Conservation (phyloP, 2,113 vertebrate species). For the Melierax canorus region DNA sequence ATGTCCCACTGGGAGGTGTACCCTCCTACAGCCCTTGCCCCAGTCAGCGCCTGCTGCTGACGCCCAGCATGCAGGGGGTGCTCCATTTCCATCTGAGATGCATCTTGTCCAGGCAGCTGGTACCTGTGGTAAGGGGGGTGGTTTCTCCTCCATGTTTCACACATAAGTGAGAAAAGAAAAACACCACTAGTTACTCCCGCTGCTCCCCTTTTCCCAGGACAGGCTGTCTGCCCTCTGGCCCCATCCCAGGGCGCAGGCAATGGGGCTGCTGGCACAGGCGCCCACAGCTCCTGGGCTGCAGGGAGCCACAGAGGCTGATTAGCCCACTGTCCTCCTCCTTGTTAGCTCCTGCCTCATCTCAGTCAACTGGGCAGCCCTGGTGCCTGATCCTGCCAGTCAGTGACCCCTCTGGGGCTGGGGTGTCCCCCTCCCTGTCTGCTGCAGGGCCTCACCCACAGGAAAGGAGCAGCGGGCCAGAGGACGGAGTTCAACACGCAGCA, state of each 20-base stretch:
- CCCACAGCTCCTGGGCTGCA: neutral
- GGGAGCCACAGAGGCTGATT: neutral
- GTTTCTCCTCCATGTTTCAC: neutral
- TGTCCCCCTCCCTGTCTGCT: neutral
- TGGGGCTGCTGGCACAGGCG: rapidly evolving
- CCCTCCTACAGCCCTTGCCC: neutral
- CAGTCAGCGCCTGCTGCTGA: neutral
- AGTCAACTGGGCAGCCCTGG: neutral
- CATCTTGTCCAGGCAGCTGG: neutral
- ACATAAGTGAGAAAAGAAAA: neutral
- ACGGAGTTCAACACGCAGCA: neutral
- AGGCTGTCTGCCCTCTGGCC: neutral
- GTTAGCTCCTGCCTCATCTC: neutral
- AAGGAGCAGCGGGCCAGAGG: neutral
- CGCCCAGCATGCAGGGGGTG: rapidly evolving
- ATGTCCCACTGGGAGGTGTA: neutral
- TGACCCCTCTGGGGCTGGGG: rapidly evolving
- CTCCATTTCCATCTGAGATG: neutral
- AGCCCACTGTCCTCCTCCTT: neutral
- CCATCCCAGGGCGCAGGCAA: rapidly evolving
- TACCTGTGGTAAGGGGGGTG: neutral
- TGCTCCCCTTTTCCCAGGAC: neutral
- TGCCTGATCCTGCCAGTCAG: neutral
- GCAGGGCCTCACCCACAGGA: neutral
- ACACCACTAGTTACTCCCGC: neutral